These are phyloP conservation scores for Urocyon cinereoargenteus DNA, from an alignment of 2,797 vertebrate species.

Conservation along the genomic window DNA sequence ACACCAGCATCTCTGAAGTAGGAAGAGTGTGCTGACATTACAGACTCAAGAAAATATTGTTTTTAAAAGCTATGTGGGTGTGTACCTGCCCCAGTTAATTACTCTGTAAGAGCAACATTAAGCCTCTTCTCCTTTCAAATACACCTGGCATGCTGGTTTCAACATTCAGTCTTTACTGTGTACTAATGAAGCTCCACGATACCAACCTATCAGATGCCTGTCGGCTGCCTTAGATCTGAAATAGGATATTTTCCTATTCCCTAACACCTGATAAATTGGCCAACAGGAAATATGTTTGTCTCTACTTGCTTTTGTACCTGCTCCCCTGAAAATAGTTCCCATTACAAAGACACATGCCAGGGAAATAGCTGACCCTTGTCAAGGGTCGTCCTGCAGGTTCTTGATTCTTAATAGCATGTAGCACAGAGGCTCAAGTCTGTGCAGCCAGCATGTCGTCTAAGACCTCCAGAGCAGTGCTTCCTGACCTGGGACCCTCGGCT, in stretches of 20 bases:
- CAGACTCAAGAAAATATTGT: neutral
- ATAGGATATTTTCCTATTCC: neutral
- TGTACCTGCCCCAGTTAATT: constrained; percentile 37
- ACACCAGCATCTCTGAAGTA: neutral
- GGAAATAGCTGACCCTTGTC: neutral
- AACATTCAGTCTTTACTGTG: neutral
- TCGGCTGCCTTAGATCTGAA: neutral
- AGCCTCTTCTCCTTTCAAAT: constrained; percentile 5
- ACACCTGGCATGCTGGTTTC: neutral
- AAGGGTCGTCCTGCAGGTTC: neutral
- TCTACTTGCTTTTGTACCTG: constrained; percentile 1
- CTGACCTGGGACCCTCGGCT: neutral
- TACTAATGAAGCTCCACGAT: neutral
- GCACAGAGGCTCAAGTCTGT: constrained; percentile 2
- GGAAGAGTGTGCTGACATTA: neutral
- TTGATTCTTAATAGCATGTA: neutral
- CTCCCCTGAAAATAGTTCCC: neutral
- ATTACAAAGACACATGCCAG: neutral
- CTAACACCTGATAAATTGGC: constrained; percentile 1
- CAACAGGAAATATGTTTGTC: neutral
- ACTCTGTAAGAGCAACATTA: neutral
- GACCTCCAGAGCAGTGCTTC: neutral
- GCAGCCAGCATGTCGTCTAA: neutral
- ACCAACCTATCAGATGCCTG: neutral
- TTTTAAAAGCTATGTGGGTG: neutral